phyloP scores from a whole-genome alignment of 1,140 invertebrate species.

The Gryllus bimaculatus region DNA sequence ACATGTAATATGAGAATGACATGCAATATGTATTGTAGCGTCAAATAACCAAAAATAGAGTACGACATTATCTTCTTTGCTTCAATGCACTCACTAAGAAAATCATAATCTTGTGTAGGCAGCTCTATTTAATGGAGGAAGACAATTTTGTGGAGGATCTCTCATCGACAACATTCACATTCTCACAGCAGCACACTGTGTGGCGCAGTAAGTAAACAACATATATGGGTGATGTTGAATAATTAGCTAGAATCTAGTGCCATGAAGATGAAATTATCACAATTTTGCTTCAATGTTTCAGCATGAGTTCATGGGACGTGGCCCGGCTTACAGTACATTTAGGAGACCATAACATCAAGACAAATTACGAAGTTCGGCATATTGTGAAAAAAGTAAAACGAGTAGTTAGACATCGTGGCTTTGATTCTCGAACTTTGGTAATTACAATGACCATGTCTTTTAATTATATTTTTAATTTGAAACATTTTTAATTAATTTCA shows the following conservation, averaged over 20 bases:
- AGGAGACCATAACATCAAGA: slow-evolving; percentile 73
- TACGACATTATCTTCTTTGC: no score
- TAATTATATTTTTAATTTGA: background rate
- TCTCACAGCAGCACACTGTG: slow-evolving; percentile 83
- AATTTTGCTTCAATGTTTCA: slow-evolving; percentile 35
- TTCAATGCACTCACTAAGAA: no score
- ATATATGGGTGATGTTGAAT: background rate
- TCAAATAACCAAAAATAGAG: no score
- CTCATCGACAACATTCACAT: slow-evolving; percentile 74
- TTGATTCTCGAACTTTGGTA: slow-evolving; percentile 72
- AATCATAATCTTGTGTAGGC: slow-evolving; percentile 33
- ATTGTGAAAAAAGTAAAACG: slow-evolving; percentile 66
- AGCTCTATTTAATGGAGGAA: slow-evolving; percentile 67
- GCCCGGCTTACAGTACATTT: slow-evolving; percentile 66
- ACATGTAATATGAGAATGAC: no score
- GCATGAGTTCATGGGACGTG: slow-evolving; percentile 82
- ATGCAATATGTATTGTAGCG: no score
- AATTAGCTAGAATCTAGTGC: background rate
- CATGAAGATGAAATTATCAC: no score
- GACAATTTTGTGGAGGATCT: slow-evolving; percentile 84
- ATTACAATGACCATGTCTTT: slow-evolving; percentile 23
- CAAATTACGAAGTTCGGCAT: slow-evolving; percentile 58
- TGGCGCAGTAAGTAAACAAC: slow-evolving; percentile 61
- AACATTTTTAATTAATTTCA: background rate
- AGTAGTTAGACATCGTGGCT: slow-evolving; percentile 72